phyloP scores from a whole-genome alignment of 2,888 invertebrate genomes.

The Xylophagus ater region DNA sequence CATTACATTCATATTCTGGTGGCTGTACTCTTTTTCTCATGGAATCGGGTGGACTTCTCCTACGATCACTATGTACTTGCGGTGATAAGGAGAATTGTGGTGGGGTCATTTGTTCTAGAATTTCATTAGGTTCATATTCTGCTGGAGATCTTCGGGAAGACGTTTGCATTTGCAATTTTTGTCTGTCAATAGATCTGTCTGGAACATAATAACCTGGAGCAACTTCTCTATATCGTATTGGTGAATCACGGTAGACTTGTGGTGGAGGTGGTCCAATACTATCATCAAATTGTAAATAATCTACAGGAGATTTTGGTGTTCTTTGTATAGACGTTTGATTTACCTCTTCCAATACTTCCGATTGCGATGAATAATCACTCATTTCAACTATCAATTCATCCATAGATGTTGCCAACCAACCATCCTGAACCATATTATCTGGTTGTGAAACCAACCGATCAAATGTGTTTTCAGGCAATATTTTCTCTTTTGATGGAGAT shows the following conservation, averaged over 20 bases:
- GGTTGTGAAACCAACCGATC: no score
- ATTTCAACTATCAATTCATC: no score
- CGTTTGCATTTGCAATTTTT: no score
- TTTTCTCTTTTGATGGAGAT: no score
- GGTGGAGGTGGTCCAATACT: slow-evolving; percentile 3
- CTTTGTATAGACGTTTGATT: not conserved
- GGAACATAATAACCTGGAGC: slow-evolving; percentile 4
- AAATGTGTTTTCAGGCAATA: no score
- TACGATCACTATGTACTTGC: not conserved
- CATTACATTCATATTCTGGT: not conserved
- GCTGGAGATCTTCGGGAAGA: no score
- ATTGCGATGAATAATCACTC: no score
- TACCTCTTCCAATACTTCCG: not conserved
- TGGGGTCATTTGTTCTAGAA: not conserved
- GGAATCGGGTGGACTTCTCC: not conserved
- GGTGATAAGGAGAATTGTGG: not conserved
- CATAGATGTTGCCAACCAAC: no score
- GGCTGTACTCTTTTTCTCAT: no score
- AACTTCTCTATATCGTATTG: slow-evolving; percentile 3
- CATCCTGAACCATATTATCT: no score
- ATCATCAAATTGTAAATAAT: slow-evolving; percentile 2
- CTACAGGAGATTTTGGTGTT: not conserved
- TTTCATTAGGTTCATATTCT: slow-evolving; percentile 1
- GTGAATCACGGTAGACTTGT: no score
- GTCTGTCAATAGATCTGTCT: not conserved